phyloP scores from a whole-genome alignment of 2,113 vertebrate species.

The Phalacrocorax pelagicus region DNA sequence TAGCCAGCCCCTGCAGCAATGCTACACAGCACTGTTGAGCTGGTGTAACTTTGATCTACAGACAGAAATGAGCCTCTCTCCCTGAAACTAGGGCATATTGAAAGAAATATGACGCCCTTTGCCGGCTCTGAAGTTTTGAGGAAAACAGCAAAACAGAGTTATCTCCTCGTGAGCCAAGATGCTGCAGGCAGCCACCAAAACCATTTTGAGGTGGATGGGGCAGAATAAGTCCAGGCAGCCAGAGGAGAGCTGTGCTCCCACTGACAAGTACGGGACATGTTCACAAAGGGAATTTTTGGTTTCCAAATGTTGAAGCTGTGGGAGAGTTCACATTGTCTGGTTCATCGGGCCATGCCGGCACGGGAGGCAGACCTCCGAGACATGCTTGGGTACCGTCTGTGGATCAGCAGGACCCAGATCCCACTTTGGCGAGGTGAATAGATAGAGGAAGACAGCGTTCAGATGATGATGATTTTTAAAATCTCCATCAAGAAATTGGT shows the following conservation, averaged over 20 bases:
- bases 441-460: neutral
- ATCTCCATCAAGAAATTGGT: neutral
- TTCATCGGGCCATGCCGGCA: rapidly evolving
- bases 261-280: rapidly evolving
- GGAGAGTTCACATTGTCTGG: neutral
- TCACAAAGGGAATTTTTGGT: neutral
- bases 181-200: neutral
- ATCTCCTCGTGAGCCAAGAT: neutral
- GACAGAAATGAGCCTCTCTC: neutral
- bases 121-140: neutral
- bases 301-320: neutral
- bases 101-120: neutral
- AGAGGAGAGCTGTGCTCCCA: neutral
- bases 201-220: neutral
- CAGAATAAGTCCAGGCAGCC: neutral
- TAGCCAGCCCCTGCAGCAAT: neutral
- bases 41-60: neutral
- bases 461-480: neutral
- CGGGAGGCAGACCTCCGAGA: neutral
- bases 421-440: rapidly evolving
- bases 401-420: neutral
- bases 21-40: neutral
- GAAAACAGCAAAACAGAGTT: neutral
- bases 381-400: neutral
- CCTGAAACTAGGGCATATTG: neutral